Base-by-base conservation (phyloP, 1,140 invertebrate genomes). In the Cephus cinctus region DNA sequence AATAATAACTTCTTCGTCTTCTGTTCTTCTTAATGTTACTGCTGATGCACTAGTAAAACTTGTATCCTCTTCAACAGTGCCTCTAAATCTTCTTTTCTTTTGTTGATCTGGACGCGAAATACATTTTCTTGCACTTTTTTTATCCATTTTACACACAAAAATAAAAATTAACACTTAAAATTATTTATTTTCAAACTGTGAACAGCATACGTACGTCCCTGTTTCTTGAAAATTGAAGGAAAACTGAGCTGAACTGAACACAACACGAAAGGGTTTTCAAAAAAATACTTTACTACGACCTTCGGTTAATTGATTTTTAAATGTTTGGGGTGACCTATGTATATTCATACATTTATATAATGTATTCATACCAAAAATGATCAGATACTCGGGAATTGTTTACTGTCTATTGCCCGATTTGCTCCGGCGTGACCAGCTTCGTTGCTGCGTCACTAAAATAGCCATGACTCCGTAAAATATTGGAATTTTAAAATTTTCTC, bases 401-500 rank as follows among this genome's bases (percentile, higher is more conserved):
- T 8, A 27, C 25, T 27, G 25, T n/a, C 25, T 27, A 27, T 27
- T 27, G 25, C 25, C n/a, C 8, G 25, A 27, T 27, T 27, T n/a
- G 25, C n/a, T 27, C 25, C 1, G 25, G 8, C 25, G 6, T 6
- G 25, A 27, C n/a, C 41, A 25, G 41, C 19, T 43, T 4, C n/a
- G 23, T n/a, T 25, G 41, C 11, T 16, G 25, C 22, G 23, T 43
- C 23, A 43, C 42, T 11, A 50, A 50, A 50, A 22, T 14, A 23
- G 18, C 31, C 36, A 46, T 50, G 45, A 23, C 48, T 50, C 34
- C 48, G 31, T 36, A 50, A 50, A 50, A 45, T 35, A 50, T 50
- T 44, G 6, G 31, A 50, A 50, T 50, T 50, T 46, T 16, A 34
- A 46, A 45, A 50, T 45, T 36, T 46, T 30, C 32, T 21, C 30